A percentile compares a stretch with the other conserved stretches of the same genome.
phyloP scores from a whole-genome alignment of 2,797 vertebrate species.

The Scolopax rusticola region DNA sequence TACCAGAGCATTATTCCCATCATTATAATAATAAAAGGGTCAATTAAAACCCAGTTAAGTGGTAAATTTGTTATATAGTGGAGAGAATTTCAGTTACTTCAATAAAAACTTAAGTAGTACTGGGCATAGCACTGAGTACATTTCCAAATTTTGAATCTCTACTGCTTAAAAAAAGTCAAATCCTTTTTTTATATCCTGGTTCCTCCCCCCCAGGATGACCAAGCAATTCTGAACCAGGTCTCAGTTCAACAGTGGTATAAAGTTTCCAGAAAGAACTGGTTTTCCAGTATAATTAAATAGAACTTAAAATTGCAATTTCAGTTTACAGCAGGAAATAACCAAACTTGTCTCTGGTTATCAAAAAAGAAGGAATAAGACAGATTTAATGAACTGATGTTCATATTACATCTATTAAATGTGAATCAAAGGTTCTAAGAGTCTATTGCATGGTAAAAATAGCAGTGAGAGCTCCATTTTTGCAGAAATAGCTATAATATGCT shows the following conservation, averaged over 20 bases:
- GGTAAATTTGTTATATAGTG: slow-evolving; percentile 17
- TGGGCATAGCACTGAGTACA: not conserved
- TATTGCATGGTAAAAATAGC: not conserved
- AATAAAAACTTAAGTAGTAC: not conserved
- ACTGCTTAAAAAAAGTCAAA: not conserved
- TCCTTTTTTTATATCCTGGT: not conserved
- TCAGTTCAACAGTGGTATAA: not conserved
- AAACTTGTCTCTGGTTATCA: not conserved
- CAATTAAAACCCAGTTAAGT: slow-evolving; percentile 55
- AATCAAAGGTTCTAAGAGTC: not conserved
- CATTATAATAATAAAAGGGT: slow-evolving; percentile 44
- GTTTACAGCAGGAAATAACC: not conserved
- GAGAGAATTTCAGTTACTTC: not conserved
- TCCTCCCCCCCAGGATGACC: not conserved
- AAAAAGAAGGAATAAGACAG: not conserved
- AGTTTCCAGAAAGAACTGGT: not conserved
- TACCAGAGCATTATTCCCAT: slow-evolving; percentile 40
- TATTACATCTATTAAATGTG: not conserved
- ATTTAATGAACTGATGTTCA: not conserved
- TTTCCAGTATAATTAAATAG: not conserved
- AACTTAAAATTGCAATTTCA: not conserved
- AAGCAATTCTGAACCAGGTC: not conserved
- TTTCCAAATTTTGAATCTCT: not conserved
- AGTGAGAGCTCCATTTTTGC: not conserved
- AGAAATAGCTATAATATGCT: not conserved